Conservation (phyloP, 2,797 vertebrate genomes). For the Ara ararauna region DNA sequence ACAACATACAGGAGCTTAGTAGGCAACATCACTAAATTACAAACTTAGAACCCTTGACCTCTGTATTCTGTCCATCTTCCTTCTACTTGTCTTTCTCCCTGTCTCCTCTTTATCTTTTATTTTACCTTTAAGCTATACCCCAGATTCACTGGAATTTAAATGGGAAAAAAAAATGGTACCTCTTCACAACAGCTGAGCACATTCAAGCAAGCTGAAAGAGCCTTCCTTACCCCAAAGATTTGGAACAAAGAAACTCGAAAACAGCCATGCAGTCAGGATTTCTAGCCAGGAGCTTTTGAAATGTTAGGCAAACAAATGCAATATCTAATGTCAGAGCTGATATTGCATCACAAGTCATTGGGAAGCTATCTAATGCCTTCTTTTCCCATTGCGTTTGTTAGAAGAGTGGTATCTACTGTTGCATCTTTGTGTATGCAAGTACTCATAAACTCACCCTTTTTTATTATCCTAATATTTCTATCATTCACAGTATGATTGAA, state of each 20-base stretch:
- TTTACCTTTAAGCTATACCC: not conserved
- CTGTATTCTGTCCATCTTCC: not conserved
- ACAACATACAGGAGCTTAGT: not conserved
- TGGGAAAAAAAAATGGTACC: not conserved
- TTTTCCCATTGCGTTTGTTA: not conserved
- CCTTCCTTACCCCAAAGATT: not conserved
- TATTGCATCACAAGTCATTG: constrained; percentile 29
- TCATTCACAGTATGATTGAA: constrained; percentile 42
- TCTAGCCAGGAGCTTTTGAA: constrained; percentile 46
- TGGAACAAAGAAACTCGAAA: constrained; percentile 28
- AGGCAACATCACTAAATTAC: not conserved
- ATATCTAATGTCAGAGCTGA: not conserved
- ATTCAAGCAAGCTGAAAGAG: not conserved
- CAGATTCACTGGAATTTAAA: not conserved
- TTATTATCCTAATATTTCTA: not conserved
- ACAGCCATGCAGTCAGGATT: not conserved
- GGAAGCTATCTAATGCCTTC: not conserved
- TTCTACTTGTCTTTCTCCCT: not conserved
- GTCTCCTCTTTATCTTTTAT: not conserved
- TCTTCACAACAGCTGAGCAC: not conserved
- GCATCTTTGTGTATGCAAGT: not conserved
- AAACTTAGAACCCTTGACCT: not conserved
- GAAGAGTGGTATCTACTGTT: not conserved
- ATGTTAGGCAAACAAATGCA: constrained; percentile 23
- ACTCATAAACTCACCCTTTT: not conserved